A percentile compares a stretch with the other conserved stretches of the same genome.
Conservation (phyloP, 2,797 vertebrate genomes). For the Sebastes oblongus region DNA sequence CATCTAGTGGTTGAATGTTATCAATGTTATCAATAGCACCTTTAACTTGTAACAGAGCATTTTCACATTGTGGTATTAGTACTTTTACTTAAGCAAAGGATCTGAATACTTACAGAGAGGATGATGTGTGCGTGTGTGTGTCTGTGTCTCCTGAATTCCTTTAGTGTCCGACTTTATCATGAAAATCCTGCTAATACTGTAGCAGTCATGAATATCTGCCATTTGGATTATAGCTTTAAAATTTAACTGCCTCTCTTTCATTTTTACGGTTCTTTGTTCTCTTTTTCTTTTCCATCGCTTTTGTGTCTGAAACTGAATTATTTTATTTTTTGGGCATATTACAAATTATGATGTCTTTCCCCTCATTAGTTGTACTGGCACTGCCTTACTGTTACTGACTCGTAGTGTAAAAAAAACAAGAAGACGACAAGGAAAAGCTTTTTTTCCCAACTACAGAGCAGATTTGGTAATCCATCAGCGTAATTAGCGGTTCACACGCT, state of each 20-base stretch:
- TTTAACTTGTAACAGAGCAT: background rate
- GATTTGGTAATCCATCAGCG: constrained; percentile 28
- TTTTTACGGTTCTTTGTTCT: background rate
- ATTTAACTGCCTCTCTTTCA: background rate
- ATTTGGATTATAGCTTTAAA: background rate
- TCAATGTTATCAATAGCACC: background rate
- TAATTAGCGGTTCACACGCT: constrained; percentile 46
- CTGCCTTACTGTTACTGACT: background rate
- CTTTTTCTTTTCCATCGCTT: background rate
- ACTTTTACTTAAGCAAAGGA: background rate
- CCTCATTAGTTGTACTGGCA: background rate
- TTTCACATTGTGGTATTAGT: background rate
- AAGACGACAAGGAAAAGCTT: background rate
- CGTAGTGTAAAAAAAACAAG: background rate
- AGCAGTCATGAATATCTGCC: background rate
- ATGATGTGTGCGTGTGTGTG: background rate
- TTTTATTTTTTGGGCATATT: background rate
- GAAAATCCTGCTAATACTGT: background rate
- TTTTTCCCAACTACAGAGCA: constrained; percentile 22
- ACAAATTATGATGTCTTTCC: background rate
- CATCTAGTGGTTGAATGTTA: too few species aligned
- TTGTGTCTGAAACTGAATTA: background rate
- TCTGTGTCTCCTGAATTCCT: background rate
- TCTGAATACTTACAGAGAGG: background rate
- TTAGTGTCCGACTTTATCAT: constrained; percentile 9